phyloP scores from a whole-genome alignment of 1,140 invertebrate species.

The Zaprionus vittiger region DNA sequence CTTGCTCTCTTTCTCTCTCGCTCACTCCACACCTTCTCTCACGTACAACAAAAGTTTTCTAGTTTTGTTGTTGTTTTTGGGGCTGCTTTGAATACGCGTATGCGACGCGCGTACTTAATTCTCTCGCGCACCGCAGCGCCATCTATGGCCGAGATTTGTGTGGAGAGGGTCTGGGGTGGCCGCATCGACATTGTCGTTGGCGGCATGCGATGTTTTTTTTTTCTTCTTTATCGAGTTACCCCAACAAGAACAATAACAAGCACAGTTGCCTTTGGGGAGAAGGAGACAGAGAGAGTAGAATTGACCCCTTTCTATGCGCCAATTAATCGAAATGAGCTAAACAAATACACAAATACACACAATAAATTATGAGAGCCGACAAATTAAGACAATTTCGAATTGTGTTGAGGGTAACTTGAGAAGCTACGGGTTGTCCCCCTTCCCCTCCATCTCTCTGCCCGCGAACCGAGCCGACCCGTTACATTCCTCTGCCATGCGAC shows the following conservation, averaged over 20 bases:
- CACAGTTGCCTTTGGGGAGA: not conserved
- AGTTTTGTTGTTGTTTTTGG: constrained; percentile 35
- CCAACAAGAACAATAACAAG: too few relatives aligned
- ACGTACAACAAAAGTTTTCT: constrained; percentile 17
- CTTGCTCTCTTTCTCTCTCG: constrained; percentile 22
- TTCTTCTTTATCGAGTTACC: constrained; percentile 5
- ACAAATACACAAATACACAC: constrained; percentile 58
- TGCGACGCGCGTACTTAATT: constrained; percentile 21
- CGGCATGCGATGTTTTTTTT: constrained; percentile 46
- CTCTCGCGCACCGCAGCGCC: constrained; percentile 60
- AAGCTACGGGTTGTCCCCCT: constrained; percentile 22
- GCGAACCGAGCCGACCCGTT: not conserved
- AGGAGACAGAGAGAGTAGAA: constrained; percentile 8
- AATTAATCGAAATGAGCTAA: constrained; percentile 74
- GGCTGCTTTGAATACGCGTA: constrained; percentile 73
- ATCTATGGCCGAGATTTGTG: constrained; percentile 72
- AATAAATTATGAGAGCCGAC: constrained; percentile 57
- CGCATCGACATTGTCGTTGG: constrained; percentile 52
- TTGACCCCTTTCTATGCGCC: constrained; percentile 35
- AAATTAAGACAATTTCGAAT: constrained; percentile 57
- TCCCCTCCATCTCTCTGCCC: too few relatives aligned
- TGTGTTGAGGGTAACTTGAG: constrained; percentile 29
- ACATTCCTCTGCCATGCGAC: constrained; percentile 4
- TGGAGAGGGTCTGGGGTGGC: constrained; percentile 31
- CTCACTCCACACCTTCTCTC: constrained; percentile 22